Evolutionary conservation across 2,888 invertebrate species (phyloP).

Genomic region (Chironomus riparius): DNA sequence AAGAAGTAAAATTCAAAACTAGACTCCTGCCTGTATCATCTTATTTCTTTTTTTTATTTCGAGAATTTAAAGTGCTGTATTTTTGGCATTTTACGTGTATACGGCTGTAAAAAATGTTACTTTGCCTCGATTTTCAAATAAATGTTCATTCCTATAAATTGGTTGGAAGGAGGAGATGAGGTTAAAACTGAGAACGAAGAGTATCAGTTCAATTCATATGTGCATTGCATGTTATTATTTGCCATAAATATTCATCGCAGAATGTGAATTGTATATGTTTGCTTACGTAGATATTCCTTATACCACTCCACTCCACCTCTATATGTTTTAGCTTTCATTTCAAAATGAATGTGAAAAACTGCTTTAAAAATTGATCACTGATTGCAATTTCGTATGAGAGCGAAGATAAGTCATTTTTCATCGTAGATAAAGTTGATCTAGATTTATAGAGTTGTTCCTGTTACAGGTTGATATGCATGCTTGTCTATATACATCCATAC

Average conservation of each 20-base stretch:
- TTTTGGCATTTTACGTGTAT: neutral
- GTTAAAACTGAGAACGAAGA: neutral
- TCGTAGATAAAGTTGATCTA: conserved; percentile 4
- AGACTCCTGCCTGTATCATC: neutral
- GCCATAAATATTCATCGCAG: conserved; percentile 6
- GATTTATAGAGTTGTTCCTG: conserved; percentile 3
- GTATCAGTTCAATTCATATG: neutral
- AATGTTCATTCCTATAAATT: neutral
- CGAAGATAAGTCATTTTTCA: conserved; percentile 11
- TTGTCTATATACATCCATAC: neutral
- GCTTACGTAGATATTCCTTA: too few relatives aligned
- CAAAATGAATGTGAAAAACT: neutral
- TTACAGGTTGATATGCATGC: neutral
- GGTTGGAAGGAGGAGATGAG: neutral
- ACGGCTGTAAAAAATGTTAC: neutral
- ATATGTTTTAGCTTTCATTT: neutral
- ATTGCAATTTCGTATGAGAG: neutral
- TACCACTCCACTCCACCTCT: neutral
- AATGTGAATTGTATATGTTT: neutral
- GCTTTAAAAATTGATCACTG: conserved; percentile 12
- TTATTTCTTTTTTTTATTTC: neutral
- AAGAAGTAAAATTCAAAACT: neutral
- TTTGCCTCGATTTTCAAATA: neutral
- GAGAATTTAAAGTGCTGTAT: neutral
- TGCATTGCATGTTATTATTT: conserved; percentile 13